Base-by-base conservation (phyloP, 2,888 invertebrate species). In the Prenolepis imparis region DNA sequence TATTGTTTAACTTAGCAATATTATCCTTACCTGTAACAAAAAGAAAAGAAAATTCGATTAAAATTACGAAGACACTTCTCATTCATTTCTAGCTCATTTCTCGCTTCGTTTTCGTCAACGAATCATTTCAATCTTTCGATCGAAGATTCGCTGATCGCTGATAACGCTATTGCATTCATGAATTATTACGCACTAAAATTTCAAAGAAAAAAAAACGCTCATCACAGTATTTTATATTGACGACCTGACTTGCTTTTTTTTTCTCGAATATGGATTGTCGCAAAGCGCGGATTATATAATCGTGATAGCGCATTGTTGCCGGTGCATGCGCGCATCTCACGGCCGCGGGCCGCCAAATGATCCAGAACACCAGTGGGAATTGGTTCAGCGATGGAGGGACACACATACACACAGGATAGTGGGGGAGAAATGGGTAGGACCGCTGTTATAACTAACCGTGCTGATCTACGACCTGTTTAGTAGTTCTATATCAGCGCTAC, bases 381-480 rank as follows among this genome's bases (percentile, higher is more conserved):
- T 93, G 94, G 93, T 92, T 92, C 90, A 90, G 91, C 92, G 91
- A 91, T 88, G 89, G 90, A 61, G 78, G 82, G 67, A 36, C 36
- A 36, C 28, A n/a, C 28, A 28, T 28, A 28, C 28, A 39, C 28
- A n/a, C 52, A 52, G 52, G n/a, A n/a, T 52, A n/a, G 52, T n/a
- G 48, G 18, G 66, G 32, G 66, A 73, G 77, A 66, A 39, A 44
- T n/a, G 85, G 85, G 68, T 85, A 80, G 83, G 82, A 85, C 86
- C 86, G 61, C 83, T 78, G 91, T 93, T 92, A 93, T 94, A 94
- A 94, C 94, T 94, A 94, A 94, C 94, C 92, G 82, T 81, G 86
- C 93, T 94, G 94, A 94, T 94, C 93, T 94, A 94, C 94, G 93
- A 93, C 93, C 94, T 94, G 94, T 94, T 94, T 94, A 94, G 94